Base-by-base conservation (phyloP, 1,140 invertebrate species). In the Mya arenaria region DNA sequence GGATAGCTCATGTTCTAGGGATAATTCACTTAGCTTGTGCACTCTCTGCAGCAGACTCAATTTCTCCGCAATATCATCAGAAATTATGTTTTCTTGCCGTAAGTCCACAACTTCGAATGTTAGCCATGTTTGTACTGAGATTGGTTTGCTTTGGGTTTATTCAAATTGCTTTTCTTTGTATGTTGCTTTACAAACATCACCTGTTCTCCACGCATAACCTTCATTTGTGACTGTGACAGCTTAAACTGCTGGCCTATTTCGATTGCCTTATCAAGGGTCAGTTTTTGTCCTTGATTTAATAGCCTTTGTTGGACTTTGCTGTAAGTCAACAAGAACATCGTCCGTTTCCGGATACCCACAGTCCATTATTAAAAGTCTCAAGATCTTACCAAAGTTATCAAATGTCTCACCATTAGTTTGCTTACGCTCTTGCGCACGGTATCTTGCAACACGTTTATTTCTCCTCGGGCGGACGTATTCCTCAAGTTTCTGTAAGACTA, bases 41-140 rank as follows among this genome's bases (percentile, higher is more conserved):
- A 52, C 25, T 17, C 48, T 17, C 19, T 52, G 52, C 10, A 60
- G 6, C 5, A 74, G 72, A 2, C 48, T 34, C 28, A 36, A 23
- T 36, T 60, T 58, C n/a, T 74, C 52, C 15, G 72, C 52, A n/a
- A 41, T 25, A 25, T 60, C 52, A 1, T 19, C 55, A 19, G 15
- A 23, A 6, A 74, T 28, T 4, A 73, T 34, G 32, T 60, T 37
- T 60, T 74, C 55, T 36, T 60, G 72, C 41, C 10, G 4, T 17
- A 74, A 25, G 36, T 60, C 72, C 13, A 74, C 32, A 60, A 60
- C 23, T 60, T 74, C 3, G 41, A 74, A 60, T 60, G 30, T 39
- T 41, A 37, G 32, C 25, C 44, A 13, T 17, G 41, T 56, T 28
- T 10, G 15, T 30, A 15, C 4, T 23, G n/a, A 25, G 13, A 28